Base-by-base conservation (phyloP, 2,113 vertebrate genomes). In the Psittacula cyanocephala region DNA sequence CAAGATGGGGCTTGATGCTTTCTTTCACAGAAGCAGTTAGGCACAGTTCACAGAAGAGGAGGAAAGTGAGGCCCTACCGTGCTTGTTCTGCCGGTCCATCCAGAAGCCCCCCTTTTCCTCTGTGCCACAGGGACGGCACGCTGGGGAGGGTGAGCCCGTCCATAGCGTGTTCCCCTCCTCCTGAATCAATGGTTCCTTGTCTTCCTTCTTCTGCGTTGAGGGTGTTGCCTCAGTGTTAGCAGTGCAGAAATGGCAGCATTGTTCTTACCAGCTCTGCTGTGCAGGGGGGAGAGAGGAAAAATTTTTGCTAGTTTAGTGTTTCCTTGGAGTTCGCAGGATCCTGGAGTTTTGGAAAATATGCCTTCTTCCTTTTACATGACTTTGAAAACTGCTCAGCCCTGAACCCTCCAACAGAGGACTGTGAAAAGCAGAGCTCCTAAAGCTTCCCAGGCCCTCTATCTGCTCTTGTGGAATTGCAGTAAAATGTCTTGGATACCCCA, bases 1-100 rank as follows among this genome's bases (percentile, higher is more conserved):
- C 69, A 90, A 94, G 91, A 92, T 81, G 86, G 72, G 89, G 85
- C 81, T 93, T 82, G 86, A 90, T 94, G 74, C 81, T 94, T 94
- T 79, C 89, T 91, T 89, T 86, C 68, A 57, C 60, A 71, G 88
- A 69, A 86, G 67, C 72, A 67, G 70, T 82, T 88, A 70, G 24
- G 50, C 63, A 47, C 52, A 53, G 39, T 71, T 93, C 81, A 87
- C 52, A 65, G 69, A 28, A 79, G 52, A 83, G 74, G 67, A 91
- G 41, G 41, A 35, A 84, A 69, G 82, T 2, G 2, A n/a, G 37
- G 57, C n/a, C 41, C 63, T 80, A 22, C 1, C 1, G 22, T 20
- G 23, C 86, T 55, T 37, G n/a, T 75, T 69, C 50, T 2, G 10
- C 13, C 3, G 1, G 43, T 52, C 49, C 33, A 39, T 46, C 44